These are phyloP conservation scores for Eidolon helvum DNA, from an alignment of 2,113 vertebrate genomes.

Conservation along the genomic window DNA sequence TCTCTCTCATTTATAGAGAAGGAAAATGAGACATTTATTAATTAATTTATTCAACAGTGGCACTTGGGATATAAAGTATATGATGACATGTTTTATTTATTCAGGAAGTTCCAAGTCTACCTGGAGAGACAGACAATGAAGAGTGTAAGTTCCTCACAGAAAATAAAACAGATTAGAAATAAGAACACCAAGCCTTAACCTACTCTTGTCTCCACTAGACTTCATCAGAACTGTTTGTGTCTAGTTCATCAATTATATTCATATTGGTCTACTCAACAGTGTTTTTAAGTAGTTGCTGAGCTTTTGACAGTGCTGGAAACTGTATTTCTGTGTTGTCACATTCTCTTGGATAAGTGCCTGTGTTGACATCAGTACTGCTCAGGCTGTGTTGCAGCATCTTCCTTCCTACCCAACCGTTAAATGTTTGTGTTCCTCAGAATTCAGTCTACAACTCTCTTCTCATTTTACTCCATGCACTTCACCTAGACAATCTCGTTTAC, in stretches of 20 bases:
- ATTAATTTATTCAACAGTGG: background rate
- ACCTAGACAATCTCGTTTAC: background rate
- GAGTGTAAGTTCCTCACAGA: background rate
- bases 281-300: background rate
- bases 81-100: background rate
- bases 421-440: background rate
- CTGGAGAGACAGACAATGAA: background rate
- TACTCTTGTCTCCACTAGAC: accelerated
- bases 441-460: background rate
- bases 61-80: background rate
- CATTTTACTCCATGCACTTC: background rate
- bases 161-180: background rate
- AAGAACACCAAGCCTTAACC: background rate
- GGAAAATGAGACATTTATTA: background rate
- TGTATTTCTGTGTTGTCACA: background rate
- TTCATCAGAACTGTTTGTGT: background rate
- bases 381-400: background rate
- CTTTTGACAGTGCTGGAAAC: background rate
- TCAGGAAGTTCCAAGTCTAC: background rate
- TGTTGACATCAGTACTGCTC: background rate
- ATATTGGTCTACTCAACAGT: background rate
- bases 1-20: background rate
- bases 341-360: background rate
- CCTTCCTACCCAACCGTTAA: background rate
- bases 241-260: background rate